A percentile compares a stretch with the other conserved stretches of the same genome.
Evolutionary conservation across 2,888 invertebrate species (phyloP).

Genomic region (Patella ulyssiponensis): DNA sequence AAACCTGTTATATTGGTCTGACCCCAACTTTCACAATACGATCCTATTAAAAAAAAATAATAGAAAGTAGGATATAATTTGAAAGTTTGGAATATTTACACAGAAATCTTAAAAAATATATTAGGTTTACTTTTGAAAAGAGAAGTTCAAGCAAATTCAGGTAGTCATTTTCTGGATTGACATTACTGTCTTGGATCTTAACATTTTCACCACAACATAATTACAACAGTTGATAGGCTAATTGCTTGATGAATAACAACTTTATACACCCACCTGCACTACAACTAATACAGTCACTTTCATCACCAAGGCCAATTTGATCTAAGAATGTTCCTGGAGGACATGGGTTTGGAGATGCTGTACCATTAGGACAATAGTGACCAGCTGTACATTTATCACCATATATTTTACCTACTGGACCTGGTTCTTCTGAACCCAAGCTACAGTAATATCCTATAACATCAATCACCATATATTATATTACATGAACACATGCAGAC

Average conservation of each 20-base stretch:
- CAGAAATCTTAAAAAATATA: too few relatives aligned
- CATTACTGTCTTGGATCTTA: too few relatives aligned
- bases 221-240: not conserved
- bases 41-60: constrained; percentile 41
- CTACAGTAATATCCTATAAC: constrained; percentile 63
- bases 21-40: constrained; percentile 62
- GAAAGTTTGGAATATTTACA: not conserved
- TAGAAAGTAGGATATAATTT: not conserved
- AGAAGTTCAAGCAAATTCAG: too few relatives aligned
- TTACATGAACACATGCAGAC: not conserved
- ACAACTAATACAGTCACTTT: constrained; percentile 62
- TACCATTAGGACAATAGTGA: constrained; percentile 66
- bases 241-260: not conserved
- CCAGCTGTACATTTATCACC: constrained; percentile 66
- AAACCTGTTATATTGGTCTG: constrained; percentile 53
- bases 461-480: not conserved
- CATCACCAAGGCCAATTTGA: constrained; percentile 48
- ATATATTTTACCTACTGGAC: constrained; percentile 52
- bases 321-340: constrained; percentile 65
- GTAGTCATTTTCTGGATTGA: too few relatives aligned
- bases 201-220: too few relatives aligned
- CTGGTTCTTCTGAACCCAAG: constrained; percentile 50
- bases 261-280: constrained; percentile 49
- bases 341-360: constrained; percentile 57
- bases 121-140: too few relatives aligned